These are phyloP conservation scores for Sebastes goodei DNA, from an alignment of 2,797 vertebrate genomes.

Conservation along the genomic window DNA sequence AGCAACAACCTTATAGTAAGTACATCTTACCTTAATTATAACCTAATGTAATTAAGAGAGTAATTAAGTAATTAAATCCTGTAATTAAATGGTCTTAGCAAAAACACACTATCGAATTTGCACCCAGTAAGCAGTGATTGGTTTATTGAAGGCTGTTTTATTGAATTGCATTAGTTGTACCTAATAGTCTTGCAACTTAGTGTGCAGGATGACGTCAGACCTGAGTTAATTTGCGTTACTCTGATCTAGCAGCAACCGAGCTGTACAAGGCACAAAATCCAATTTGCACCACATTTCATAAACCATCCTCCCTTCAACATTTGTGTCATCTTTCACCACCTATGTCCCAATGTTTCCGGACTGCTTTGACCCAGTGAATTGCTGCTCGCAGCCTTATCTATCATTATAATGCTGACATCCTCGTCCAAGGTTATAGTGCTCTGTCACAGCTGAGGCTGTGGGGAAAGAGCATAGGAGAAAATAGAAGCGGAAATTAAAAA, in stretches of 20 bases:
- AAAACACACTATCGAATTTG: neutral
- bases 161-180: neutral
- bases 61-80: neutral
- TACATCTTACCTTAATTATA: neutral
- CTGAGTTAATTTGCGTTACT: neutral
- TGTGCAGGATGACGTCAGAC: neutral
- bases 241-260: neutral
- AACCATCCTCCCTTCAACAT: neutral
- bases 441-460: neutral
- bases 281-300: neutral
- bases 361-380: neutral
- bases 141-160: neutral
- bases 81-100: neutral
- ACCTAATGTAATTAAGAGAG: neutral
- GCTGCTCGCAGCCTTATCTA: conserved; percentile 9
- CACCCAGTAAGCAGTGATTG: neutral
- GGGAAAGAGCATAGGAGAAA: neutral
- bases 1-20: neutral
- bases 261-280: neutral
- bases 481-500: neutral
- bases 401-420: conserved; percentile 62
- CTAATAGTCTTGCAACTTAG: neutral
- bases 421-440: conserved; percentile 12
- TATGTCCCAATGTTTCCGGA: neutral
- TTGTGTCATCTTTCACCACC: neutral